Evolutionary conservation across 2,797 vertebrate genomes (phyloP), one percentile per base, ranked within the genome.

Genomic region (Silurus aristotelis): DNA sequence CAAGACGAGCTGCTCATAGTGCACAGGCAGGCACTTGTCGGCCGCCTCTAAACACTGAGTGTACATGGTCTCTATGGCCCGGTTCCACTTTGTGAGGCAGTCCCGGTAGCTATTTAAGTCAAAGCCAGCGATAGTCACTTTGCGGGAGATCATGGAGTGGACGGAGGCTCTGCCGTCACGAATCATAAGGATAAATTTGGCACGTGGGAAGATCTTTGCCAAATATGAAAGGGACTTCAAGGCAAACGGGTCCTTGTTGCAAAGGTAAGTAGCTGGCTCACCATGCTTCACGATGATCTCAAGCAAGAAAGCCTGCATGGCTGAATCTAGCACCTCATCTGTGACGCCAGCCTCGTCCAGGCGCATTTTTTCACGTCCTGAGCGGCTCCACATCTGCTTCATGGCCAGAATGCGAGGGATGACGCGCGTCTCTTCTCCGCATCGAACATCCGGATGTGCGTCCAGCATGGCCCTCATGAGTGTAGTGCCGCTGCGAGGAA

Each of bases 361-460:
- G 0, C 97, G 96, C 93, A 99, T 97, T 88, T 99, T 99, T 93
- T 99, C 98, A 82, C 97, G 95, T 84, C 97, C 98, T 0, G 98
- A 99, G 10, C 97, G 94, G 38, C 97, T 98, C 98, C 98, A 99
- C 98, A 99, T 99, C 94, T 99, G 98, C 88, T 99, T 99, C 87
- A 99, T 96, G 0, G 98, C 98, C 87, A 99, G 92, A 71, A 99
- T 98, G 17, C 97, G 95, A 0, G 98, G 98, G 84, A 99, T 99
- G 64, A 99, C 98, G 0, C 98, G 94, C 0, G 98, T 99, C 92
- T 99, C 98, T 88, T 99, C 98, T 0, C 98, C 97, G 0, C 98
- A 99, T 15, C 97, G 96, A 20, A 99, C 92, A 0, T 98, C 97
- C 0, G 98, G 98, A 86, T 99, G 98, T 4, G 98, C 98, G 0